These are phyloP conservation scores for Dasyurus viverrinus DNA, from an alignment of 2,113 vertebrate species.

Conservation along the genomic window DNA sequence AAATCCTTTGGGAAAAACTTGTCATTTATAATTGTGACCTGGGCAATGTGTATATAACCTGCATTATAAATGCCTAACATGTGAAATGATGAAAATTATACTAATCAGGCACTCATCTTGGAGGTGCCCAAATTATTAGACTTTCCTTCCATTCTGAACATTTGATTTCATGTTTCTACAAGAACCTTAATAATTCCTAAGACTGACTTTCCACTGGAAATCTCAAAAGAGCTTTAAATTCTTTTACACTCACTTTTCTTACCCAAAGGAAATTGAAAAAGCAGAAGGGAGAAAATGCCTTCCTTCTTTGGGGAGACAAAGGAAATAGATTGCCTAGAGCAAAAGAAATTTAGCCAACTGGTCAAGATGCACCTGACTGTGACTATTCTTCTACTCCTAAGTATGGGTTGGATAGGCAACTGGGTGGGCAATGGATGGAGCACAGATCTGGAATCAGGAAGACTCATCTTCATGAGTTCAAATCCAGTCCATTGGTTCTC, in stretches of 20 bases:
- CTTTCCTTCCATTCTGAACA: not conserved
- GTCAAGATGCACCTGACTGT: not conserved
- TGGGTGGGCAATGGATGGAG: not conserved
- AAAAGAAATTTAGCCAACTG: not conserved
- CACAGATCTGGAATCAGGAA: not conserved
- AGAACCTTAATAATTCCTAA: not conserved
- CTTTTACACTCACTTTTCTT: slow-evolving; percentile 27
- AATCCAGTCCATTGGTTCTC: not conserved
- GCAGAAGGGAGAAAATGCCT: not conserved
- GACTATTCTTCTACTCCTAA: not conserved
- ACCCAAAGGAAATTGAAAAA: not conserved
- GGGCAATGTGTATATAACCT: slow-evolving; percentile 21
- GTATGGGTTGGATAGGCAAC: not conserved
- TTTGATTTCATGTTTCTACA: not conserved
- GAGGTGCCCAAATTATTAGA: not conserved
- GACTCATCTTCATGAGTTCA: not conserved
- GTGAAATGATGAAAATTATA: not conserved
- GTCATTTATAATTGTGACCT: slow-evolving; percentile 59
- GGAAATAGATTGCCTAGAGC: not conserved
- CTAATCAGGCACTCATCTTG: not conserved
- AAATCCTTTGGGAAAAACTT: slow-evolving; percentile 63
- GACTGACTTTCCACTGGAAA: slow-evolving; percentile 15
- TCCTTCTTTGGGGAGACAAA: not conserved
- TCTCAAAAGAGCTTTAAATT: not conserved
- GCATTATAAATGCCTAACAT: not conserved